Conservation (phyloP, 2,797 vertebrate genomes). For the Enteromius afrohamiltoni region DNA sequence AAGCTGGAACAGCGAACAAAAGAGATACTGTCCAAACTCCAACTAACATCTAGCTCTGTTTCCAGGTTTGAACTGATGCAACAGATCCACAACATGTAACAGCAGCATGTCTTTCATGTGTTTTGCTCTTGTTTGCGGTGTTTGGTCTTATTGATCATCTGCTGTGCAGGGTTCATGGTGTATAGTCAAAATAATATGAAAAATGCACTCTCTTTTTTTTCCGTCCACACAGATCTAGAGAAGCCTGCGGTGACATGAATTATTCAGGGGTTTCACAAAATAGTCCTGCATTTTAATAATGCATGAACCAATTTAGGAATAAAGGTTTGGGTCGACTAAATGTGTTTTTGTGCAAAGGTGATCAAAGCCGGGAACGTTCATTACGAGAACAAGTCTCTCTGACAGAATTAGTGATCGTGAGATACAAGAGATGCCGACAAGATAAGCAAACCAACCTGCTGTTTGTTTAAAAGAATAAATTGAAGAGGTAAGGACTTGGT, state of each 20-base stretch:
- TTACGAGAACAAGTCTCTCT: not conserved
- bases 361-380: constrained; percentile 43
- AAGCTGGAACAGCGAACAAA: constrained; percentile 19
- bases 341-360: constrained; percentile 68
- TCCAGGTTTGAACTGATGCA: constrained; percentile 12
- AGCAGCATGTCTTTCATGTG: constrained; percentile 7
- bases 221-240: constrained; percentile 70
- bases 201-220: constrained; percentile 52
- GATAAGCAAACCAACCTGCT: not conserved
- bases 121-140: constrained; percentile 14
- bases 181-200: constrained; percentile 26
- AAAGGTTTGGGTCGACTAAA: constrained; percentile 68
- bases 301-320: constrained; percentile 72
- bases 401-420: not conserved
- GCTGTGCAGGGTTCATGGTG: not conserved
- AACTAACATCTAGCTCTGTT: not conserved
- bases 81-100: not conserved
- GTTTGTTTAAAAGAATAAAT: not conserved
- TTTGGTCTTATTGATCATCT: constrained; percentile 19
- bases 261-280: constrained; percentile 76
- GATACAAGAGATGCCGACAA: not conserved
- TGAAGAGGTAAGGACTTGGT: not conserved
- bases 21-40: constrained; percentile 16
- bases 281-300: constrained; percentile 78
- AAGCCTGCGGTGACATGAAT: constrained; percentile 73